Conservation (phyloP, 2,797 vertebrate species). For the Rhynchotus rufescens region DNA sequence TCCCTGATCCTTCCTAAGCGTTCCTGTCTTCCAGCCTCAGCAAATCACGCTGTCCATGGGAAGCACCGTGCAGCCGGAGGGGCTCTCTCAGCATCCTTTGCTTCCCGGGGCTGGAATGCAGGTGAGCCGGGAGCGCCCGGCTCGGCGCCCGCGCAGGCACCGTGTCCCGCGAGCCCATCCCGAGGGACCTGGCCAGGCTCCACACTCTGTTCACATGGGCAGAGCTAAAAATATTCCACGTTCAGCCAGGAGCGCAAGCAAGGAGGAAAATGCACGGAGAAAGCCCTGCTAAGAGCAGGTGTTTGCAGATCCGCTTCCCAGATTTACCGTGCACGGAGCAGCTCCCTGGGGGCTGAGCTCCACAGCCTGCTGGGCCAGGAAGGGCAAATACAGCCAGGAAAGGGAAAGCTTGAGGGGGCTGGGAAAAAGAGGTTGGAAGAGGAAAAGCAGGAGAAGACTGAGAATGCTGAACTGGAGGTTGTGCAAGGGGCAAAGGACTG, state of each 20-base stretch:
- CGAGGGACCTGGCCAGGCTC: not conserved
- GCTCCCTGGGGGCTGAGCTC: not conserved
- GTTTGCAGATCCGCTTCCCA: not conserved
- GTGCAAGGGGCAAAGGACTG: not conserved
- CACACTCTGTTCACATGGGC: fast-evolving
- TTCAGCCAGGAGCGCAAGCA: not conserved
- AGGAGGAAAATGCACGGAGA: not conserved
- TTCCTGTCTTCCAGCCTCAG: not conserved
- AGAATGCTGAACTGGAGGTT: not conserved
- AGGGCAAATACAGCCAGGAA: not conserved
- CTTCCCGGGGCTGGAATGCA: not conserved
- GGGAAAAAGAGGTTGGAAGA: not conserved
- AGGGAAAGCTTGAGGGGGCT: not conserved
- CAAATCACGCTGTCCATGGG: not conserved
- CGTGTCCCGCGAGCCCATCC: not conserved
- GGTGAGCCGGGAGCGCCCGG: not conserved
- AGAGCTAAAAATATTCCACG: not conserved
- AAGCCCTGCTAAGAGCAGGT: not conserved
- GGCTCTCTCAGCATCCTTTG: not conserved
- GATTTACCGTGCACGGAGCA: not conserved
- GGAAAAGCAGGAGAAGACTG: not conserved
- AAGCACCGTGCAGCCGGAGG: not conserved
- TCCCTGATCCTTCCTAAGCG: not conserved
- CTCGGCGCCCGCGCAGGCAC: not conserved
- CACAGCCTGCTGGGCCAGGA: not conserved